A percentile compares a stretch with the other conserved stretches of the same genome.
Evolutionary conservation across 37 sponge, comb jelly and placozoan species (phyloP).

Genomic region (Hormiphora californensis): DNA sequence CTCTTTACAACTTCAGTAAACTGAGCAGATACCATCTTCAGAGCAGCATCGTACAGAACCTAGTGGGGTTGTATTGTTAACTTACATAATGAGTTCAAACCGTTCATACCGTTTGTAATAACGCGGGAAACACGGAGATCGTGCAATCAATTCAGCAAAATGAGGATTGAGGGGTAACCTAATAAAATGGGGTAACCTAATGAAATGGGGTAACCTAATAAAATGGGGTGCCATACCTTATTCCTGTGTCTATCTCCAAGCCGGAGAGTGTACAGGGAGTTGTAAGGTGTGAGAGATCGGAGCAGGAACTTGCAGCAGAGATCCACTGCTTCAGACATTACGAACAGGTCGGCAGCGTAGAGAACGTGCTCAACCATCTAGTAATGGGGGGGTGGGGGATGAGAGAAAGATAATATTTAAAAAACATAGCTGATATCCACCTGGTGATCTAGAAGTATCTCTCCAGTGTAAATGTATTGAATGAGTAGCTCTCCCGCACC

Average conservation of each 20-base stretch:
- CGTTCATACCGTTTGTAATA: no score
- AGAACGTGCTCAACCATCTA: conserved; percentile 22
- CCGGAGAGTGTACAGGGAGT: conserved; percentile 41
- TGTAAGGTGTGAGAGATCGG: conserved; percentile 37
- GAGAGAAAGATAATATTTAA: neutral
- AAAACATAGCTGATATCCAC: neutral
- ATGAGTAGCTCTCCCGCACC: conserved; percentile 42
- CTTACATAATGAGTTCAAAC: no score
- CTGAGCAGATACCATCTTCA: conserved; percentile 13
- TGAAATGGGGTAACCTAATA: no score
- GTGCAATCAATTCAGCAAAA: no score
- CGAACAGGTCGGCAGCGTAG: conserved; percentile 46
- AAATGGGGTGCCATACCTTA: no score
- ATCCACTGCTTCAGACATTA: conserved; percentile 26
- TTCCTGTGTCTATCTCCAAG: conserved; percentile 36
- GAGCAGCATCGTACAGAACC: conserved; percentile 22
- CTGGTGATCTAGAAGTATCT: conserved; percentile 25
- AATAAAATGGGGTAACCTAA: no score
- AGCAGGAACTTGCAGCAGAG: conserved; percentile 46
- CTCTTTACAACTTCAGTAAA: conserved; percentile 39
- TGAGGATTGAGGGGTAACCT: no score
- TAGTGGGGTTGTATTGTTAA: no score
- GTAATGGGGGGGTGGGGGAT: neutral
- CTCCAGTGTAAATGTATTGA: conserved; percentile 28
- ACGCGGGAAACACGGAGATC: no score